Base-by-base conservation (phyloP, 2,888 invertebrate species). In the Metalampra italica region DNA sequence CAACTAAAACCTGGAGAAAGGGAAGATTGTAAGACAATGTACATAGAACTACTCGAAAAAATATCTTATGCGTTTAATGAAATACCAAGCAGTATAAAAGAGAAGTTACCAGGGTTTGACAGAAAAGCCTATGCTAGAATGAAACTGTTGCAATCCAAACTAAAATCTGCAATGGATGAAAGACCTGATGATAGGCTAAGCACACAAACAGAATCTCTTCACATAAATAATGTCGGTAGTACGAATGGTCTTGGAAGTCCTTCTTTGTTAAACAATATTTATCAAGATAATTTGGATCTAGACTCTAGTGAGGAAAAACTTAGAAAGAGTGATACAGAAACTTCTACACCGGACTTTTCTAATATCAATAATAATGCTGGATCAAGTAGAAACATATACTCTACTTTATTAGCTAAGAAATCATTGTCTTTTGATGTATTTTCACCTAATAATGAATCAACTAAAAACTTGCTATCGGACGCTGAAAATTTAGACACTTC, bases 21-120 rank as follows among this genome's bases (percentile, higher is more conserved):
- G 51, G 78, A 83, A 13, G 61, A 75, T 49, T 87, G 83, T 47
- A 91, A 90, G 71, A 77, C 80, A 46, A 83, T 91, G 53, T 92
- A 93, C 56, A 81, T 91, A 54, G 90, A 92, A 60, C 68, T 94
- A 37, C 74, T 93, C 62, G 93, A 94, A 62, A 93, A 92, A 75
- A 91, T 92, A 61, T 91, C 88, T 53, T 78, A 77, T 15, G 91
- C 93, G 0, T 90, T 94, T 56, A 91, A 92, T 58, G 91, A 90
- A 76, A 92, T 94, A 59, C 94, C 94, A 1, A 77, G 91, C 11
- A 82, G 90, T 54, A 89, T 92, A 38, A 91, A 92, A 55, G 86
- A 90, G 57, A 87, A 90, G 54, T 91, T 93, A 46, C 92, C 92
- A 1, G 91, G 92, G 0, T 93, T 92, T 65, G 90, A 93, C 57